These are phyloP conservation scores for Hydrolagus colliei DNA, from an alignment of 2,797 vertebrate species.

Conservation along the genomic window DNA sequence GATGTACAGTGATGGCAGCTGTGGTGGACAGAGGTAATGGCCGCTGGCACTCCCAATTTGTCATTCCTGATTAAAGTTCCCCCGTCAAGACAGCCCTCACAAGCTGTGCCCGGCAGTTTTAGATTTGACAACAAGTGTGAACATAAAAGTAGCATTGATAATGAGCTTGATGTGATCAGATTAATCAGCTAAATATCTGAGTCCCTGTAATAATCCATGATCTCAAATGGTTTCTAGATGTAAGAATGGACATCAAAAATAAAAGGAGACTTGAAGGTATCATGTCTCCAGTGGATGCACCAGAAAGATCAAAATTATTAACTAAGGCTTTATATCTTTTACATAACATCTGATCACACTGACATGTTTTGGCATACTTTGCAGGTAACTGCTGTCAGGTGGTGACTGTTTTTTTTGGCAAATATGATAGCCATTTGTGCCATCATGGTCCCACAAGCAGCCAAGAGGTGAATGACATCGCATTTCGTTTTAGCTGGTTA, in stretches of 20 bases:
- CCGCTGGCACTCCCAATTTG: conserved; percentile 46
- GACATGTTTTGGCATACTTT: too few species aligned
- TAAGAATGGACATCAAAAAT: neutral
- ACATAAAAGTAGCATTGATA: conserved; percentile 52
- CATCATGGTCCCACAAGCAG: too few species aligned
- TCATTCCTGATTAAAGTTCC: conserved; percentile 51
- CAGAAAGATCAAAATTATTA: neutral
- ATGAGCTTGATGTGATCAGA: conserved; percentile 49
- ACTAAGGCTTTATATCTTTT: too few species aligned
- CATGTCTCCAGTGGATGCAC: neutral
- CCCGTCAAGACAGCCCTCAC: conserved; percentile 44
- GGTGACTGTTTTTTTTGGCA: too few species aligned
- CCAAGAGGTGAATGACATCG: too few species aligned
- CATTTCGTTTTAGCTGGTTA: too few species aligned
- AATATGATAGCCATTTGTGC: too few species aligned
- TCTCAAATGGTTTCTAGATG: conserved; percentile 4
- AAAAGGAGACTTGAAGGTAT: neutral
- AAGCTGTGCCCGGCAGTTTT: conserved; percentile 48
- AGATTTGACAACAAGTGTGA: conserved; percentile 54
- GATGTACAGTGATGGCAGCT: conserved; percentile 39
- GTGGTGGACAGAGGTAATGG: conserved; percentile 39
- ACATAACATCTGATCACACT: too few species aligned
- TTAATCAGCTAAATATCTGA: conserved; percentile 44
- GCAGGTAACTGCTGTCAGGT: too few species aligned
- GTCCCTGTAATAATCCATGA: conserved; percentile 15